Percentiles rank a stretch among this genome's conserved stretches.
These are phyloP conservation scores for Salvelinus namaycush DNA, from an alignment of 2,113 vertebrate genomes.

Conservation along the genomic window DNA sequence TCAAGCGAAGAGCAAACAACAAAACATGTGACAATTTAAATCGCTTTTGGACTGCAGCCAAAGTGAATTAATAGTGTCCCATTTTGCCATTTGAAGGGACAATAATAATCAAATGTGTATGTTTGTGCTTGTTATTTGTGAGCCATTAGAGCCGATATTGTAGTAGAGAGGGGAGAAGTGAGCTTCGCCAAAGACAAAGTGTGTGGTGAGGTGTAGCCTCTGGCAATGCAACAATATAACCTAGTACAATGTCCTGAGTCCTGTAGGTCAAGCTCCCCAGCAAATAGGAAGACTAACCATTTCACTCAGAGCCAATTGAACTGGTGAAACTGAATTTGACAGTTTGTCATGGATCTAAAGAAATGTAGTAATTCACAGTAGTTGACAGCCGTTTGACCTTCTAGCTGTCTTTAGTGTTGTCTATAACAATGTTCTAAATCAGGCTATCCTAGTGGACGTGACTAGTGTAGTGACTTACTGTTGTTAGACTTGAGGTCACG, in stretches of 20 bases:
- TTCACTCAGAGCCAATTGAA: background rate
- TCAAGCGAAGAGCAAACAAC: background rate
- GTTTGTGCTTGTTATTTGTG: conserved; percentile 30
- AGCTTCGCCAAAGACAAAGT: background rate
- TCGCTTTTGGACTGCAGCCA: background rate
- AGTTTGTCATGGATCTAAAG: background rate
- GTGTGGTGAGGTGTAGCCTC: conserved; percentile 1
- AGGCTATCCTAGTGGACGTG: background rate
- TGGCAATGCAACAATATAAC: too few relatives aligned
- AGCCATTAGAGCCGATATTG: background rate
- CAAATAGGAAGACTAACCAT: background rate
- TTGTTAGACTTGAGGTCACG: conserved; percentile 92
- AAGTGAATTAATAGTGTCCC: background rate
- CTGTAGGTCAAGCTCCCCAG: too few relatives aligned
- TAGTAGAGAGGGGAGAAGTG: conserved; percentile 5
- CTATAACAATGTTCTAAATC: background rate
- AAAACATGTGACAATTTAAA: background rate
- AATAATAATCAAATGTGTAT: background rate
- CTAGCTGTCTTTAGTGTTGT: background rate
- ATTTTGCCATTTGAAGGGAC: background rate
- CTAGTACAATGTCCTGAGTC: too few relatives aligned
- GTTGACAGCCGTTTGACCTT: background rate
- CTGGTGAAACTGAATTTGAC: background rate
- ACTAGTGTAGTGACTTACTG: conserved; percentile 73
- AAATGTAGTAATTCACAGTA: background rate